phyloP scores from a whole-genome alignment of 2,888 invertebrate species.

The Nemoura dubitans region DNA sequence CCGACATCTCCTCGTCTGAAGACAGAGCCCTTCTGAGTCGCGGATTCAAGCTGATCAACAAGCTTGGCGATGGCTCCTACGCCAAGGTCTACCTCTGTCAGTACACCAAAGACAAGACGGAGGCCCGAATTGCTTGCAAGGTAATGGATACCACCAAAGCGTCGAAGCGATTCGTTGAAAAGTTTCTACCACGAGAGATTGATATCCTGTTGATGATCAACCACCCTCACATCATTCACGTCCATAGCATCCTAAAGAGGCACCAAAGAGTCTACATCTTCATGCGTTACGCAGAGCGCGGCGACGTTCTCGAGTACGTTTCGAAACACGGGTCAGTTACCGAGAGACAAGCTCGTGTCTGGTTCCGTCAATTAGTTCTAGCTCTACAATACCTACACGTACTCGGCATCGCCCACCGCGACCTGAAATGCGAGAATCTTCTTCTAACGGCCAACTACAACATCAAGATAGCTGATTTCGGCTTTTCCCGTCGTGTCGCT shows the following conservation, averaged over 20 bases:
- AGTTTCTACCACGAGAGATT: slow-evolving; percentile 85
- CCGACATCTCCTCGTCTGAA: slow-evolving; percentile 63
- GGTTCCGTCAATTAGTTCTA: slow-evolving; percentile 75
- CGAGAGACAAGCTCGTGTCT: slow-evolving; percentile 74
- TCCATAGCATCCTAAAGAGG: slow-evolving; percentile 69
- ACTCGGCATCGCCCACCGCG: slow-evolving; percentile 77
- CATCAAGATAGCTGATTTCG: slow-evolving; percentile 84
- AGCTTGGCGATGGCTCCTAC: slow-evolving; percentile 79
- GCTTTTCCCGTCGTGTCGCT: slow-evolving; percentile 71
- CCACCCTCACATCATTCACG: slow-evolving; percentile 82
- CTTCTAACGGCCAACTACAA: slow-evolving; percentile 77
- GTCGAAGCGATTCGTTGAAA: slow-evolving; percentile 78
- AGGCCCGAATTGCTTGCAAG: slow-evolving; percentile 71
- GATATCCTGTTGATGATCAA: slow-evolving; percentile 77
- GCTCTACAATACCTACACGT: slow-evolving; percentile 77
- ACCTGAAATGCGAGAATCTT: slow-evolving; percentile 86
- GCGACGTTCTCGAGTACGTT: slow-evolving; percentile 79
- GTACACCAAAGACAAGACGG: not conserved
- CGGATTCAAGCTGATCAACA: slow-evolving; percentile 71
- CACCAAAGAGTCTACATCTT: slow-evolving; percentile 77
- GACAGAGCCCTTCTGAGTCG: slow-evolving; percentile 68
- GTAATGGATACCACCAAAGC: slow-evolving; percentile 76
- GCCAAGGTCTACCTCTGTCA: slow-evolving; percentile 63
- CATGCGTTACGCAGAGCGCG: slow-evolving; percentile 80
- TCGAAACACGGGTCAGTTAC: slow-evolving; percentile 72